Evolutionary conservation across 2,888 invertebrate genomes (phyloP), one percentile per base, ranked within the genome.

Genomic region (Agelastica alni): DNA sequence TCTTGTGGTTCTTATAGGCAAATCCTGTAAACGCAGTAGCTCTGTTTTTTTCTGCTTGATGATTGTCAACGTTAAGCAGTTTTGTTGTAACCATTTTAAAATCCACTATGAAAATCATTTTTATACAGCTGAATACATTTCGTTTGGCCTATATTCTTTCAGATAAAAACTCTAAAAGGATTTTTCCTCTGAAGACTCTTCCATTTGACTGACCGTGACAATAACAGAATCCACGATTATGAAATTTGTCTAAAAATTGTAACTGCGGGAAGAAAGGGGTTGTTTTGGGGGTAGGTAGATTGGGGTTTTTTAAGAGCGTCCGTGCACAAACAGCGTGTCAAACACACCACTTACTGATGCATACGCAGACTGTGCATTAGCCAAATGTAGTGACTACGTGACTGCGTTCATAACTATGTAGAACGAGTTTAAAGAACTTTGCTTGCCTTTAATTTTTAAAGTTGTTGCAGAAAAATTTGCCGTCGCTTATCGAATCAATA

Each of bases 291-390:
- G 12, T 20, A 42, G 47, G 34, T n/a, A n/a, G n/a, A 36, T 41
- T 22, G 34, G 42, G 34, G 43, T 36, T 56, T n/a, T n/a, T 51
- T 34, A 42, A 47, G 59, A 53, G 52, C 64, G 58, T 59, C 68
- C 74, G 73, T 74, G 74, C 72, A 72, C 65, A 64, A 65, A 67
- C 59, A 48, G 56, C 64, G 70, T 68, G 75, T 75, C 75, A 75
- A 73, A 73, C 73, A 72, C 75, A 75, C 70, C 74, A 73, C 74
- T 75, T 73, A 75, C 70, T 70, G 70, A 66, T 70, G 73, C 73
- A 73, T 73, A 73, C 70, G 69, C 70, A 70, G 69, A 70, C 72
- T 69, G 70, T 72, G 71, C 73, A 74, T 73, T 74, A 73, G 72
- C 66, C 68, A 72, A 73, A 72, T 73, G 70, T 71, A 69, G 62